Conservation (phyloP, 2,797 vertebrate species). For the Artibeus jamaicensis region DNA sequence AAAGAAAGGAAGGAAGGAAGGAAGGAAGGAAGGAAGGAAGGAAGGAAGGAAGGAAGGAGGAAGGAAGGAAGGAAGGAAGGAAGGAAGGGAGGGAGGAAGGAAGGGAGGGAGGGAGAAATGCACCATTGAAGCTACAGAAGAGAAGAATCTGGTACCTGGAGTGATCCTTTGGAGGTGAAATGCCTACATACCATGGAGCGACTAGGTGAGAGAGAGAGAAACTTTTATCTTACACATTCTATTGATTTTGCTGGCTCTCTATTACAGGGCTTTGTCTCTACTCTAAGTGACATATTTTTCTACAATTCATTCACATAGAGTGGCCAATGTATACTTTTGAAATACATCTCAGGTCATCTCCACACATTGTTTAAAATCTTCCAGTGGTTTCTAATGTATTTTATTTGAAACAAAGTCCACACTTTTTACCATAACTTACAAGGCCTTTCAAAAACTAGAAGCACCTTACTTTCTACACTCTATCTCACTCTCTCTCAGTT, state of each 20-base stretch:
- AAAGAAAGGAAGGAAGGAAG: too few relatives aligned
- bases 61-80: too few relatives aligned
- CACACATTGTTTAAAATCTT: neutral
- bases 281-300: neutral
- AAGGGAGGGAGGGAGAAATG: too few relatives aligned
- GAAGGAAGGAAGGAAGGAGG: too few relatives aligned
- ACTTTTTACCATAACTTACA: neutral
- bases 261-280: neutral
- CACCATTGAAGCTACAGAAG: neutral
- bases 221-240: neutral
- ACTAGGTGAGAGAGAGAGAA: neutral
- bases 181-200: neutral
- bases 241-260: neutral
- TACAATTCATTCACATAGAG: neutral
- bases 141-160: neutral
- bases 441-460: neutral
- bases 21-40: too few relatives aligned
- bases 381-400: neutral
- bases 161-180: neutral
- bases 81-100: too few relatives aligned
- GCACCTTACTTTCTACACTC: neutral
- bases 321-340: neutral
- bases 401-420: neutral
- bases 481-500: neutral
- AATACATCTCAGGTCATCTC: neutral